Percentiles rank a stretch among this genome's conserved stretches.
Evolutionary conservation across 2,113 vertebrate species (phyloP).

Genomic region (Scolopax mira): DNA sequence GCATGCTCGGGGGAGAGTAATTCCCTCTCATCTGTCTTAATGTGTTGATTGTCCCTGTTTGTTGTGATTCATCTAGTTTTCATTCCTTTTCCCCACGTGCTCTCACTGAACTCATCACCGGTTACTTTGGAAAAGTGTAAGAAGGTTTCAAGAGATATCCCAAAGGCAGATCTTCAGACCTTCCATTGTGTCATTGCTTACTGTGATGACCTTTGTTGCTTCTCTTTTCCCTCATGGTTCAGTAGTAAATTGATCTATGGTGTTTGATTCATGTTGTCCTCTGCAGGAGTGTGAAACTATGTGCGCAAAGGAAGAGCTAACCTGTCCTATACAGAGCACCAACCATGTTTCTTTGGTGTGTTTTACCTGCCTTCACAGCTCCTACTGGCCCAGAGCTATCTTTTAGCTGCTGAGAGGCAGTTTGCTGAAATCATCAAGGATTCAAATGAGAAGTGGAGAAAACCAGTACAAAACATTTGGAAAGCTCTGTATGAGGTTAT

Average conservation of each 20-base stretch:
- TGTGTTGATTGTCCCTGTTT: neutral
- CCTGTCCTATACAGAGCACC: neutral
- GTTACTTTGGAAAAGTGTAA: neutral
- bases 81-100: neutral
- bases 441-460: neutral
- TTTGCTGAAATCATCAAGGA: neutral
- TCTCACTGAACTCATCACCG: neutral
- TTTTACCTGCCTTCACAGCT: neutral
- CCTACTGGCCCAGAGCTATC: neutral
- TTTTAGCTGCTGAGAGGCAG: neutral
- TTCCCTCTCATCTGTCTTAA: neutral
- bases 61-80: neutral
- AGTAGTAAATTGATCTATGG: neutral
- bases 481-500: neutral
- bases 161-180: neutral
- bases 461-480: neutral
- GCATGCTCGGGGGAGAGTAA: neutral
- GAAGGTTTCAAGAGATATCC: neutral
- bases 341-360: rapidly evolving
- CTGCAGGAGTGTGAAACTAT: neutral
- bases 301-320: neutral
- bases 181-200: neutral
- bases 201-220: neutral
- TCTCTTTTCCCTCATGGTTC: neutral
- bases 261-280: neutral